Conservation (phyloP, 1,140 invertebrate genomes). For the Drosophila rufa region DNA sequence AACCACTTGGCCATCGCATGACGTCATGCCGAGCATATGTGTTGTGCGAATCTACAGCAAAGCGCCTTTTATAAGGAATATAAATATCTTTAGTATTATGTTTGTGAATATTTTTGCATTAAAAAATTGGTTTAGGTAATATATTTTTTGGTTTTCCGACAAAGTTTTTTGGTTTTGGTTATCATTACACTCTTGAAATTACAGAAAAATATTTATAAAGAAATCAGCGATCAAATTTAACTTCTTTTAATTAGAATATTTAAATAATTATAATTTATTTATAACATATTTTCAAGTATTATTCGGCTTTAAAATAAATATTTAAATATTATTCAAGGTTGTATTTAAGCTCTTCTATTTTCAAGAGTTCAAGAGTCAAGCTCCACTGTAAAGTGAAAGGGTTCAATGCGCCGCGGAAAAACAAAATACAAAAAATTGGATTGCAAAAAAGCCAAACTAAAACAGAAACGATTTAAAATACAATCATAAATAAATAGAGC, state of each 20-base stretch:
- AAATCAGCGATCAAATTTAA: too few species aligned
- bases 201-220: too few species aligned
- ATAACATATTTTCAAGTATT: too few species aligned
- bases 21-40: slow-evolving; percentile 60
- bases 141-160: background rate
- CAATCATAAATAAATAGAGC: slow-evolving; percentile 60
- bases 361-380: background rate
- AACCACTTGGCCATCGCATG: slow-evolving; percentile 34
- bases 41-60: slow-evolving; percentile 13
- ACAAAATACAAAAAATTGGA: slow-evolving; percentile 7
- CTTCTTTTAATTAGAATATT: too few species aligned
- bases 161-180: too few species aligned
- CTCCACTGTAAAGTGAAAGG: slow-evolving; percentile 56
- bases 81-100: background rate
- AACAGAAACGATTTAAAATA: slow-evolving; percentile 17
- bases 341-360: too few species aligned
- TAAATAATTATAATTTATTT: too few species aligned
- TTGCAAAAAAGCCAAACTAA: slow-evolving; percentile 18
- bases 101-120: background rate
- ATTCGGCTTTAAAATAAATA: too few species aligned
- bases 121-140: background rate
- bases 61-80: background rate
- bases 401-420: slow-evolving; percentile 59
- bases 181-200: too few species aligned
- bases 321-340: too few species aligned